Evolutionary conservation across 2,113 vertebrate genomes (phyloP).

Genomic region (Anguilla japonica): DNA sequence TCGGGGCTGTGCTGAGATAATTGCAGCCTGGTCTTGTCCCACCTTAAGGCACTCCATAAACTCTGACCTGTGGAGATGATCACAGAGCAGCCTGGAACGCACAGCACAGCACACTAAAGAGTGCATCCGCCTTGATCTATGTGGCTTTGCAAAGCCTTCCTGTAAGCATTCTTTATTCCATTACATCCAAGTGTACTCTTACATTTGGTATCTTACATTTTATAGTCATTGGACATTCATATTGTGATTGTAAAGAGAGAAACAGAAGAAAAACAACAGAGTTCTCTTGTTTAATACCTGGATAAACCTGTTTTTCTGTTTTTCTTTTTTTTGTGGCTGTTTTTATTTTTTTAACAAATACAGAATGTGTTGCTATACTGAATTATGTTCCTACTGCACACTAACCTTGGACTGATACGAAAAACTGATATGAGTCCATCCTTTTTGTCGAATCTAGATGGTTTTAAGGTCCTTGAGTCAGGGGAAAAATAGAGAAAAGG

Average conservation of each 20-base stretch:
- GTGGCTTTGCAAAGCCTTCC: not conserved
- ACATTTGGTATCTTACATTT: not conserved
- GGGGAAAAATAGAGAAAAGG: not conserved
- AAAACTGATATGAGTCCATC: not conserved
- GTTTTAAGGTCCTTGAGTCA: not conserved
- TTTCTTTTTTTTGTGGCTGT: not conserved
- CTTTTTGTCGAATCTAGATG: not conserved
- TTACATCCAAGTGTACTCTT: not conserved
- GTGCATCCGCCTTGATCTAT: not conserved
- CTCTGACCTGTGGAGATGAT: constrained; percentile 7
- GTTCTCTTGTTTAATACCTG: not conserved
- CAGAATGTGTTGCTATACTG: not conserved
- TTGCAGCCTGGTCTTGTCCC: not conserved
- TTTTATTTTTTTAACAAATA: not conserved
- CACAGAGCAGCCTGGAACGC: not conserved
- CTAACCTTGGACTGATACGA: not conserved
- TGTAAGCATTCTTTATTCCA: not conserved
- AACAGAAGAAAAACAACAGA: not conserved
- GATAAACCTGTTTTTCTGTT: not conserved
- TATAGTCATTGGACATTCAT: not conserved
- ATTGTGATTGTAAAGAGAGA: not conserved
- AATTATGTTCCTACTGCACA: not conserved
- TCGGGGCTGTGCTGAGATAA: not conserved
- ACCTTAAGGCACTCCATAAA: not conserved
- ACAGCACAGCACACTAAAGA: not conserved